Percentiles rank a stretch among this genome's conserved stretches.
These are phyloP conservation scores for Sebastes fasciatus DNA, from an alignment of 2,113 vertebrate species.

Conservation along the genomic window DNA sequence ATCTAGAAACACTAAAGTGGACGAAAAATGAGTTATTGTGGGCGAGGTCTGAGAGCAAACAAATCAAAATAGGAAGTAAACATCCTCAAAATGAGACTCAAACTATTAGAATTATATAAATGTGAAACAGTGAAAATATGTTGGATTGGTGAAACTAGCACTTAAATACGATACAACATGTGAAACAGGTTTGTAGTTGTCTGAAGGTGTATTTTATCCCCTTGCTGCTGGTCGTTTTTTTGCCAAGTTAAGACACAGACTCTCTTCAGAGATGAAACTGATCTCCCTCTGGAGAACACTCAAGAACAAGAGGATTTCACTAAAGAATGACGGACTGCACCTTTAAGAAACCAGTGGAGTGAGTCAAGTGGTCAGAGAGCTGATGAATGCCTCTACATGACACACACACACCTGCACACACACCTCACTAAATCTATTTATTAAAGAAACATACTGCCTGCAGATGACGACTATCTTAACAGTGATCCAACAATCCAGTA, in stretches of 20 bases:
- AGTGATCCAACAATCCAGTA: not conserved
- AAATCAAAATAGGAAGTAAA: not conserved
- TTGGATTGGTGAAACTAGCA: not conserved
- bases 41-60: not conserved
- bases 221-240: not conserved
- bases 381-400: constrained; percentile 7
- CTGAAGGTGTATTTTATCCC: too few relatives aligned
- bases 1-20: not conserved
- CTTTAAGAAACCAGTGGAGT: constrained; percentile 4
- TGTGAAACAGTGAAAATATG: too few relatives aligned
- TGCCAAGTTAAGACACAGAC: too few relatives aligned
- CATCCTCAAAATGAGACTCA: not conserved
- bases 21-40: not conserved
- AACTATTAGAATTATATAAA: too few relatives aligned
- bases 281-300: not conserved
- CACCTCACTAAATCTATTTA: not conserved
- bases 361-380: not conserved
- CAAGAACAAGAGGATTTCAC: not conserved
- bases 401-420: not conserved
- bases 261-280: not conserved
- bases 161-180: not conserved
- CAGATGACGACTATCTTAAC: not conserved
- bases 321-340: not conserved
- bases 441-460: constrained; percentile 1
- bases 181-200: not conserved